Conservation (phyloP, 2,888 invertebrate species). For the Smittia aterrima region DNA sequence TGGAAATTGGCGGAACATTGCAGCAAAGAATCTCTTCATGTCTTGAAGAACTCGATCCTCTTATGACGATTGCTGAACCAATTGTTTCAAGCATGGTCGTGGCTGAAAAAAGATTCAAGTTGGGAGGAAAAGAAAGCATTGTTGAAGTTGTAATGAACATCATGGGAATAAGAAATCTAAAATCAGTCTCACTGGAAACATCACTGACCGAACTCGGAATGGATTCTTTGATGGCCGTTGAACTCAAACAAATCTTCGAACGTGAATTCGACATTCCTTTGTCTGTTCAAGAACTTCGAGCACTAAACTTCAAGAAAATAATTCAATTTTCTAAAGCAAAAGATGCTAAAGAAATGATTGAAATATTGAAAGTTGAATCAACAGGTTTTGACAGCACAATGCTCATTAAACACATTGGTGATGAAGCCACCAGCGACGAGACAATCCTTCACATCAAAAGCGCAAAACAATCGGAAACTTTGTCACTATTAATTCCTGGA, state of each 20-base stretch:
- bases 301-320: conserved; percentile 65
- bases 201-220: conserved; percentile 88
- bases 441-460: conserved; percentile 54
- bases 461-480: not conserved
- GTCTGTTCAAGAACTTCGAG: conserved; percentile 80
- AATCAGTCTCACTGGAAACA: conserved; percentile 66
- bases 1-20: conserved; percentile 75
- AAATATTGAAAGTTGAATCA: conserved; percentile 44
- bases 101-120: conserved; percentile 72
- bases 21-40: conserved; percentile 85
- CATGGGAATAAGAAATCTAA: conserved; percentile 66
- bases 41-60: conserved; percentile 67
- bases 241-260: conserved; percentile 90
- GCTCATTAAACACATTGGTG: conserved; percentile 56
- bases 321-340: conserved; percentile 46
- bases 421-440: conserved; percentile 55
- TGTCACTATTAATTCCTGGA: conserved; percentile 59
- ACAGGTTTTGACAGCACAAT: conserved; percentile 55
- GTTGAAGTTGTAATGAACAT: conserved; percentile 72
- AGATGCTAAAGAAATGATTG: conserved; percentile 48
- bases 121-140: conserved; percentile 63
- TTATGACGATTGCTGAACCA: conserved; percentile 68
- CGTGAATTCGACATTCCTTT: conserved; percentile 84
- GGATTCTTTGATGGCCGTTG: conserved; percentile 96
- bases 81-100: conserved; percentile 83